These are phyloP conservation scores for Hydropsyche tenuis DNA, from an alignment of 1,140 invertebrate genomes.

Conservation along the genomic window DNA sequence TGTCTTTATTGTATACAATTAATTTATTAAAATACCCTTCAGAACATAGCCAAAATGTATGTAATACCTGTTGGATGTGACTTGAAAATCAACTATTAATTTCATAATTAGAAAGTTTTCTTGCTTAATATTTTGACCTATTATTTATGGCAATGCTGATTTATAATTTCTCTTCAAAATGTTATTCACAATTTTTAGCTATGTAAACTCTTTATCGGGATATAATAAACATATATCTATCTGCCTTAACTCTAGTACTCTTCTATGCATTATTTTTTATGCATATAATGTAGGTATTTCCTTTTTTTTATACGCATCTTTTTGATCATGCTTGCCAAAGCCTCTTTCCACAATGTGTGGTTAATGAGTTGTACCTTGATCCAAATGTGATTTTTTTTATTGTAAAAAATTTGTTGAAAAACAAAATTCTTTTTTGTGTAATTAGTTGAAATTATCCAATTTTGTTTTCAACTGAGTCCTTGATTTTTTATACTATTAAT, in stretches of 20 bases:
- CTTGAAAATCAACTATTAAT: too few species aligned
- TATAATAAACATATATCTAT: conserved; percentile 13
- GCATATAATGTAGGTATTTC: conserved; percentile 6
- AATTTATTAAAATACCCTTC: too few species aligned
- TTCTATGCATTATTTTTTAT: conserved; percentile 24
- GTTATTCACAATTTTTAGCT: too few species aligned
- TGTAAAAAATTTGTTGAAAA: background rate
- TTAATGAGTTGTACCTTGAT: background rate
- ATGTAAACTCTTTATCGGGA: too few species aligned
- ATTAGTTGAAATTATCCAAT: background rate
- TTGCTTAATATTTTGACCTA: too few species aligned
- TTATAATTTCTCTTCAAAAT: too few species aligned
- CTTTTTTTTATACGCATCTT: background rate
- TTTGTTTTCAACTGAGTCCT: background rate
- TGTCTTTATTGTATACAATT: too few species aligned
- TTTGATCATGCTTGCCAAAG: background rate
- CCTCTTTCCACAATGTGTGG: background rate
- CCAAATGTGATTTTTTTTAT: background rate
- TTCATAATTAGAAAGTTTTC: too few species aligned
- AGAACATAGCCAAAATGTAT: too few species aligned
- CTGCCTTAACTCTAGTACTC: conserved; percentile 5
- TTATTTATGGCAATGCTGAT: too few species aligned
- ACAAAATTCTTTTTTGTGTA: background rate
- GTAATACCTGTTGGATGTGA: too few species aligned
- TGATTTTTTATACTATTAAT: conserved; percentile 5